phyloP scores from a whole-genome alignment of 35 echinoderm and acorn worm genomes.

The Lytechinus pictus region DNA sequence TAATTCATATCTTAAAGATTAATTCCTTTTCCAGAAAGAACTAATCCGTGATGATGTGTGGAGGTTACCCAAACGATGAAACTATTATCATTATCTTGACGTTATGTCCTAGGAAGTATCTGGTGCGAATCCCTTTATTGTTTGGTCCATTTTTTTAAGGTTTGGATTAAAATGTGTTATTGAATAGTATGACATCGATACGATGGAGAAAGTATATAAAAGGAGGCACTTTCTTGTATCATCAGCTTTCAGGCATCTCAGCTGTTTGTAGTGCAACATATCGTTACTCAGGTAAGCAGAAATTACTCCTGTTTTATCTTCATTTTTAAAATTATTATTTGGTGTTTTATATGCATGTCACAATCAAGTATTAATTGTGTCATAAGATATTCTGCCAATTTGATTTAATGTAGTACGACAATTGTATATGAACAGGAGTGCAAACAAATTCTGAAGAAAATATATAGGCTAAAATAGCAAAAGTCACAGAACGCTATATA shows the following conservation, averaged over 20 bases:
- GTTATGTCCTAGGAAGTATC: background rate
- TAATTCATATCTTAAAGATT: background rate
- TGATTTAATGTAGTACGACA: no score
- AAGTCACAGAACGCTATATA: no score
- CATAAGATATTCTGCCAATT: no score
- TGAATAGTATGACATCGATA: background rate
- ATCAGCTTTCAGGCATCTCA: background rate
- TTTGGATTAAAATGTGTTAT: background rate
- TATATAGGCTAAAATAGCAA: no score
- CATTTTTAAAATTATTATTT: background rate
- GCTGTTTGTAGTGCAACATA: no score
- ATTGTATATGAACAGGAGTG: no score
- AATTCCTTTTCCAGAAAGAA: background rate
- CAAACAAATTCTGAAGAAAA: no score
- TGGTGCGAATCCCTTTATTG: background rate
- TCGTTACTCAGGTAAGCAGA: background rate
- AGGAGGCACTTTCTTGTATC: background rate
- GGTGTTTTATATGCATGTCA: no score
- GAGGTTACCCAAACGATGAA: background rate
- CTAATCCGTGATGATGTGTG: background rate
- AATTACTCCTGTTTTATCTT: background rate
- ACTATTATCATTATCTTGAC: background rate
- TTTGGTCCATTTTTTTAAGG: background rate
- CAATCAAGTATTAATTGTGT: no score
- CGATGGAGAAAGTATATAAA: background rate